Conservation (phyloP, 2,888 invertebrate species). For the Eupithecia abbreviata region DNA sequence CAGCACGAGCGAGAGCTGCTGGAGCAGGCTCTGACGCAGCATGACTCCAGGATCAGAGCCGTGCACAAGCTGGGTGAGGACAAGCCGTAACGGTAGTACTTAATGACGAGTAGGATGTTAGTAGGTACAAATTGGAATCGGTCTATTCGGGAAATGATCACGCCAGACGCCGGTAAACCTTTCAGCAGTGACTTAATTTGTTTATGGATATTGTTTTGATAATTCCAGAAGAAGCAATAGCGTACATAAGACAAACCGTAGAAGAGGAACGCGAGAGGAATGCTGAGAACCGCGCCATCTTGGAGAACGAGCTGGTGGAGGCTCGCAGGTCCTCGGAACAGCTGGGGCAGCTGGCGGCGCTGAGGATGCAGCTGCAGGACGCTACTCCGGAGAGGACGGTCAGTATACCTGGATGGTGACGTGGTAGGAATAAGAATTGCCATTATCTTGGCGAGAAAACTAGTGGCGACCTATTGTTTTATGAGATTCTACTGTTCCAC, state of each 20-base stretch:
- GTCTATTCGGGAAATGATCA: neutral
- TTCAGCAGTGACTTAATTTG: neutral
- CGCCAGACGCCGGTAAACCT: neutral
- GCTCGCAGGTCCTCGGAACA: slow-evolving; percentile 71
- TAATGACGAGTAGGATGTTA: neutral
- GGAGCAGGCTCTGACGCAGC: slow-evolving; percentile 75
- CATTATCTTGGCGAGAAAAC: too few species aligned
- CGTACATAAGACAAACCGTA: slow-evolving; percentile 70
- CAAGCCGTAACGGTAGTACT: neutral
- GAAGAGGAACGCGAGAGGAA: slow-evolving; percentile 75
- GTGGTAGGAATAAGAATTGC: too few species aligned
- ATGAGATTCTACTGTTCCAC: too few species aligned
- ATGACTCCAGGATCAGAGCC: slow-evolving; percentile 70
- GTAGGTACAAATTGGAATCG: too few species aligned
- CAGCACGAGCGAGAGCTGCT: slow-evolving; percentile 75
- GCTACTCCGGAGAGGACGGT: slow-evolving; percentile 66
- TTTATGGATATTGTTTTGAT: neutral
- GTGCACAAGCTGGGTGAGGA: slow-evolving; percentile 67
- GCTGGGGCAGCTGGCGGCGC: slow-evolving; percentile 62
- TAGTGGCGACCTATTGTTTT: too few species aligned
- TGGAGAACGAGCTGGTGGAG: slow-evolving; percentile 69
- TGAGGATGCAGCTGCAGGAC: slow-evolving; percentile 67
- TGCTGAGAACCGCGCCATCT: slow-evolving; percentile 64
- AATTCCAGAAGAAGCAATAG: slow-evolving; percentile 70
- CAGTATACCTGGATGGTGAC: slow-evolving; percentile 31